These are phyloP conservation scores for Stenchaetothrips biformis DNA, from an alignment of 2,888 invertebrate species.

Conservation along the genomic window DNA sequence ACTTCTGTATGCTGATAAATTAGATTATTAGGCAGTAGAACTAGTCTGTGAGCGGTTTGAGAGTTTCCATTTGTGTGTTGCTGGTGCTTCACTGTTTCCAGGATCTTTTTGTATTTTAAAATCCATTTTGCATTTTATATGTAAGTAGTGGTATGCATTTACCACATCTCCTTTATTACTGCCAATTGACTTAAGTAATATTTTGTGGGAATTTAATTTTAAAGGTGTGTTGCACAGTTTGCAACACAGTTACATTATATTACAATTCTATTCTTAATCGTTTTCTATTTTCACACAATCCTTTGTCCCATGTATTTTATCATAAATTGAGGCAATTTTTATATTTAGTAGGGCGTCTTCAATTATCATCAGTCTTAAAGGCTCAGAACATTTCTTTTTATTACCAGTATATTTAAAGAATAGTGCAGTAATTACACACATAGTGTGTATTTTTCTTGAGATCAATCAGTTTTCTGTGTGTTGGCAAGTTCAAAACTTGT, in stretches of 20 bases:
- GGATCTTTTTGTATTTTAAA: conserved; percentile 10
- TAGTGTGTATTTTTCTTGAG: not conserved
- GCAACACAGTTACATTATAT: not conserved
- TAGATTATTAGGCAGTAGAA: not conserved
- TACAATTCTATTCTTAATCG: not conserved
- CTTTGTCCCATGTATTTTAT: too few relatives aligned
- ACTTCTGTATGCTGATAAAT: not conserved
- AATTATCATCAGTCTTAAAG: not conserved
- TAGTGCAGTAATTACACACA: not conserved
- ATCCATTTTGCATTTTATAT: not conserved
- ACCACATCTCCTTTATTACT: conserved; percentile 13
- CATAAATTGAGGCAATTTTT: not conserved
- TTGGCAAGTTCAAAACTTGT: not conserved
- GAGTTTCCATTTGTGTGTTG: not conserved
- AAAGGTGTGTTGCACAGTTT: not conserved
- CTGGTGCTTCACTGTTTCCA: not conserved
- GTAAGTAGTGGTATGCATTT: not conserved
- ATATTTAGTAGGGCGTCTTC: not conserved
- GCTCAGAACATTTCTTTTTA: not conserved
- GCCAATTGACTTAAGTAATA: not conserved
- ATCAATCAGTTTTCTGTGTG: not conserved
- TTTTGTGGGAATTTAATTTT: not conserved
- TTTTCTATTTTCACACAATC: not conserved
- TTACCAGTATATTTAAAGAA: not conserved
- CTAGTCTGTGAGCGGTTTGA: not conserved